These are phyloP conservation scores for Cerastis leucographa DNA, from an alignment of 2,888 invertebrate genomes.

Conservation along the genomic window DNA sequence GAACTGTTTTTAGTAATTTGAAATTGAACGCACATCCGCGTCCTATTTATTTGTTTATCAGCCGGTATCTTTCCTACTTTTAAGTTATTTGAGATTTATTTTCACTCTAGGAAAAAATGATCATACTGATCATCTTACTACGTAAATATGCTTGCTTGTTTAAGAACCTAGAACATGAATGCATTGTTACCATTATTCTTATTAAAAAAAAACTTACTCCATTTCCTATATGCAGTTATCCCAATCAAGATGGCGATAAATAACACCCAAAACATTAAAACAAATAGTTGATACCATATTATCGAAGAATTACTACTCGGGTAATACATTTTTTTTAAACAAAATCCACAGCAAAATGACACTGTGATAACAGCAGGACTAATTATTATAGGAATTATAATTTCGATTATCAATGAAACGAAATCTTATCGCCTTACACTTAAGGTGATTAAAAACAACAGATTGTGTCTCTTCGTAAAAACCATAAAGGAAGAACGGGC, in stretches of 20 bases:
- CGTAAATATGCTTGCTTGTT: not conserved
- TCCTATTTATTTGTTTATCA: not conserved
- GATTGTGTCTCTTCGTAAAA: not conserved
- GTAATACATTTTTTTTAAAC: slow-evolving; percentile 36
- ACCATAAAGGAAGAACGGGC: not conserved
- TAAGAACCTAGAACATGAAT: not conserved
- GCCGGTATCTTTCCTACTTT: slow-evolving; percentile 22
- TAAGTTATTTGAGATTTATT: not conserved
- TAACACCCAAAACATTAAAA: slow-evolving; percentile 57
- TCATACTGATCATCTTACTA: not conserved
- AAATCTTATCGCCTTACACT: slow-evolving; percentile 36
- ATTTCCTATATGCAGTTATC: slow-evolving; percentile 29
- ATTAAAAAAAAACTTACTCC: slow-evolving; percentile 40
- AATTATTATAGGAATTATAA: not conserved
- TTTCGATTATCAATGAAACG: slow-evolving; percentile 23
- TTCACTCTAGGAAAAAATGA: not conserved
- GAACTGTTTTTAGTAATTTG: not conserved
- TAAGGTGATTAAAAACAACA: slow-evolving; percentile 15
- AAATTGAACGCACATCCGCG: slow-evolving; percentile 19
- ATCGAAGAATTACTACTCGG: not conserved
- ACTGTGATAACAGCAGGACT: slow-evolving; percentile 9
- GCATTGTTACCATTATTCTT: not conserved
- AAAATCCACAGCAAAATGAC: slow-evolving; percentile 1
- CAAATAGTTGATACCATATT: slow-evolving; percentile 36
- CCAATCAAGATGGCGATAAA: slow-evolving; percentile 36